phyloP scores from a whole-genome alignment of 2,888 invertebrate species.

The Saturnia pavonia region DNA sequence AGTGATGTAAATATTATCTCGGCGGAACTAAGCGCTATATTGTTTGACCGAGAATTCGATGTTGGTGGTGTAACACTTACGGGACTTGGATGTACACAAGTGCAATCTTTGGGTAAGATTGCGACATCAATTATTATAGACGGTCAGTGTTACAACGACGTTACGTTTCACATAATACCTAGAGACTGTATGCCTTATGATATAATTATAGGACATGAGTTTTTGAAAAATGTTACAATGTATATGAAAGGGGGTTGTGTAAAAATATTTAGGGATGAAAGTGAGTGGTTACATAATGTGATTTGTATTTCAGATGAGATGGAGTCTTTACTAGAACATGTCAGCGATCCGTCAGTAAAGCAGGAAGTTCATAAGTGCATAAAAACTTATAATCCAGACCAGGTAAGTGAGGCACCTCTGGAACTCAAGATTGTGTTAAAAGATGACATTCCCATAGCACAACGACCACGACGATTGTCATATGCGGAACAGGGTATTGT shows the following conservation, averaged over 20 bases:
- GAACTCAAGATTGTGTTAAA: slow-evolving; percentile 26
- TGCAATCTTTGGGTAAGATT: neutral
- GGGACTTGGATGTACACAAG: neutral
- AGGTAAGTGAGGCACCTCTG: slow-evolving; percentile 22
- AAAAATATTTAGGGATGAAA: slow-evolving; percentile 15
- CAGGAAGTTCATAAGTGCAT: neutral
- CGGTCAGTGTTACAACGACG: neutral
- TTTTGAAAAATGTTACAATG: slow-evolving; percentile 20
- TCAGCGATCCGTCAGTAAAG: slow-evolving; percentile 9
- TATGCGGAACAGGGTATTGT: slow-evolving; percentile 25
- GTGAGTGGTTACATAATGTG: too few species aligned
- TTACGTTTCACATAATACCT: slow-evolving; percentile 3
- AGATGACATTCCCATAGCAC: slow-evolving; percentile 30
- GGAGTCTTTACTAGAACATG: too few species aligned
- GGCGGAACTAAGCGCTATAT: neutral
- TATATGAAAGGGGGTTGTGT: slow-evolving; percentile 22
- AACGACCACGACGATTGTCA: slow-evolving; percentile 29
- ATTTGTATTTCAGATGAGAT: slow-evolving; percentile 15
- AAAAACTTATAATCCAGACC: slow-evolving; percentile 19
- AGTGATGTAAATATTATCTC: slow-evolving; percentile 13
- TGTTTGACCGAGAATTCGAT: neutral
- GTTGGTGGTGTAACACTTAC: neutral
- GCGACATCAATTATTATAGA: neutral
- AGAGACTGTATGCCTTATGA: slow-evolving; percentile 25
- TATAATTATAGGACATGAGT: slow-evolving; percentile 26